phyloP scores from a whole-genome alignment of 2,797 vertebrate species.

The Enteromius radiatus region DNA sequence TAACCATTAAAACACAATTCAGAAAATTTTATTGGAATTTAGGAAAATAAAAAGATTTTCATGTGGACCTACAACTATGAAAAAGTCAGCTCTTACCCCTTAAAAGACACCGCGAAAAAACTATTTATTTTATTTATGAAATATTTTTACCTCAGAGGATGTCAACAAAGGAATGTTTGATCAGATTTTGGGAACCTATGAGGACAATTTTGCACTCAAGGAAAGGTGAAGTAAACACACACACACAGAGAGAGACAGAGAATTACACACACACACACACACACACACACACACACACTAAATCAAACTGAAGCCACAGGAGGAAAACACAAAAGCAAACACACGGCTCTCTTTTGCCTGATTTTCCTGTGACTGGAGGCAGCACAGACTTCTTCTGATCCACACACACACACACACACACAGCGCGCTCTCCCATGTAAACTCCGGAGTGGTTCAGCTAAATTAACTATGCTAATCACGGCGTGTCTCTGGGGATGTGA shows the following conservation, averaged over 20 bases:
- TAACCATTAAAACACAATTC: neutral
- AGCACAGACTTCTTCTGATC: neutral
- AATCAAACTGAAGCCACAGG: neutral
- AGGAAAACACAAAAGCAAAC: neutral
- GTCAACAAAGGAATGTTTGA: neutral
- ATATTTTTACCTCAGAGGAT: neutral
- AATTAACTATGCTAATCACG: conserved; percentile 86
- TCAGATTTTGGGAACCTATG: neutral
- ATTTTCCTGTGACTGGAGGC: neutral
- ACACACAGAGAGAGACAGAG: too few species aligned
- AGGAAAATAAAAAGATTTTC: neutral
- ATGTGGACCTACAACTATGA: neutral
- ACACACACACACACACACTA: neutral
- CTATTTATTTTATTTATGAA: neutral
- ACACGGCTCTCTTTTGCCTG: neutral
- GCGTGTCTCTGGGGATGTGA: conserved; percentile 73
- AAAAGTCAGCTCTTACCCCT: neutral
- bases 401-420: neutral
- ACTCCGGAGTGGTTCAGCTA: conserved; percentile 82
- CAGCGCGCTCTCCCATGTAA: conserved; percentile 56
- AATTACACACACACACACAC: neutral
- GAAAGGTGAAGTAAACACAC: neutral
- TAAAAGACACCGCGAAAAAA: neutral
- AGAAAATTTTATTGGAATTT: too few species aligned
- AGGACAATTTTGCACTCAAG: neutral